A percentile compares a stretch with the other conserved stretches of the same genome.
phyloP scores from a whole-genome alignment of 2,888 invertebrate genomes.

The Netelia inedita region DNA sequence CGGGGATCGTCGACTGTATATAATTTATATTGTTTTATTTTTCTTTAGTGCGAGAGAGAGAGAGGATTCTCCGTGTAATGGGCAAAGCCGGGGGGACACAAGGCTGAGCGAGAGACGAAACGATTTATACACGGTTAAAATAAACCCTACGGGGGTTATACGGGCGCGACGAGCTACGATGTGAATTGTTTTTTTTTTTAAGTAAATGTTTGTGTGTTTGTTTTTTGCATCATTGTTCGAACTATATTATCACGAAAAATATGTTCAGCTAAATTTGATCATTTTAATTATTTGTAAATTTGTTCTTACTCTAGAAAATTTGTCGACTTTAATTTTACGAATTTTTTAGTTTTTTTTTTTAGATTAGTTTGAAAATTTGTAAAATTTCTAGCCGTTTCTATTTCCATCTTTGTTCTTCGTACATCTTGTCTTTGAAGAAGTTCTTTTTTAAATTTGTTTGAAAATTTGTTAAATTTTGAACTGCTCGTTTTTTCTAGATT shows the following conservation, averaged over 20 bases:
- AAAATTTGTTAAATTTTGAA: not conserved
- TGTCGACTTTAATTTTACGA: not conserved
- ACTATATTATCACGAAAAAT: not conserved
- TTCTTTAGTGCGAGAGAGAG: not conserved
- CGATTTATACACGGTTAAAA: conserved; percentile 52
- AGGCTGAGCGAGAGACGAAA: conserved; percentile 12
- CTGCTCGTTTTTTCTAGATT: not conserved
- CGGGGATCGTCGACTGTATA: not conserved
- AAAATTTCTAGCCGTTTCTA: not conserved
- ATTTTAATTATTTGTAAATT: not conserved
- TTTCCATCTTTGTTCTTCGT: not conserved
- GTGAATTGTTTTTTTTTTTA: conserved; percentile 26
- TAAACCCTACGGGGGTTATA: conserved; percentile 41
- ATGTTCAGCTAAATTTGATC: not conserved
- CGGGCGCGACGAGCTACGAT: not conserved
- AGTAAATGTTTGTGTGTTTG: not conserved
- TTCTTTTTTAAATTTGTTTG: not conserved
- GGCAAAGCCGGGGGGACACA: conserved; percentile 42
- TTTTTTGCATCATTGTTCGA: not conserved
- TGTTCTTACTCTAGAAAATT: not conserved
- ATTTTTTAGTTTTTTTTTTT: conserved; percentile 1
- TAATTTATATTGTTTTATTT: conserved; percentile 21
- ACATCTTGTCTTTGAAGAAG: not conserved
- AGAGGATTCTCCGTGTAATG: conserved; percentile 42
- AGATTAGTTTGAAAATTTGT: not conserved